A percentile compares a stretch with the other conserved stretches of the same genome.
These are phyloP conservation scores for Bembecia ichneumoniformis DNA, from an alignment of 2,888 invertebrate genomes.

Conservation along the genomic window DNA sequence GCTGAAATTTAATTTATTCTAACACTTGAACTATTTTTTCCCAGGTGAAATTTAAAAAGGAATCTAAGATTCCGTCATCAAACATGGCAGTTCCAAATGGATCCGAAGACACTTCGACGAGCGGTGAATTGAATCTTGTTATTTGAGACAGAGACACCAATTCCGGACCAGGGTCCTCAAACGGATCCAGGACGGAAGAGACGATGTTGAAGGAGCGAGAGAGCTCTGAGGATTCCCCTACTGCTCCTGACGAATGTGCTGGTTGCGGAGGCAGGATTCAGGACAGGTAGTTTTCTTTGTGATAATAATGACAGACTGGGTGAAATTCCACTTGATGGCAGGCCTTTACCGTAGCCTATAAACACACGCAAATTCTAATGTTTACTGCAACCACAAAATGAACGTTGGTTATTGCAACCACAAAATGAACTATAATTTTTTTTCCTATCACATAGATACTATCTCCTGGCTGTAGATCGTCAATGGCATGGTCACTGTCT, in stretches of 20 bases:
- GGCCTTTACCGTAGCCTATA: no score
- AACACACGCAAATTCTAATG: no score
- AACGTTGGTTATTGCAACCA: no score
- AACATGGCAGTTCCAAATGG: conserved; percentile 33
- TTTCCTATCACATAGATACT: conserved; percentile 54
- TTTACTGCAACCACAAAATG: no score
- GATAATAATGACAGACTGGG: no score
- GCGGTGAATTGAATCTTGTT: conserved; percentile 38
- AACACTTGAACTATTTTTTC: no score
- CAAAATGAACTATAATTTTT: conserved; percentile 1
- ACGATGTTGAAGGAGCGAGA: conserved; percentile 80
- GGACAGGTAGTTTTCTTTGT: conserved; percentile 54
- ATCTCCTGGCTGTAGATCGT: conserved; percentile 87
- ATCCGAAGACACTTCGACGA: conserved; percentile 18
- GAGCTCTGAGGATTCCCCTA: conserved; percentile 62
- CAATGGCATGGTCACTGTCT: conserved; percentile 92
- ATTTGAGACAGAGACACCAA: conserved; percentile 48
- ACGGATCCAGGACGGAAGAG: conserved; percentile 32
- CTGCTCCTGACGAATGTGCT: conserved; percentile 68
- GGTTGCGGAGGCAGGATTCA: conserved; percentile 76
- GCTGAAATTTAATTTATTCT: no score
- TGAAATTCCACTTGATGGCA: no score
- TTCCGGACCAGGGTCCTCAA: conserved; percentile 15
- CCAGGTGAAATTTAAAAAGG: no score
- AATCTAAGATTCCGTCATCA: conserved; percentile 11